Conservation (phyloP, 2,113 vertebrate species). For the Danionella cerebrum region DNA sequence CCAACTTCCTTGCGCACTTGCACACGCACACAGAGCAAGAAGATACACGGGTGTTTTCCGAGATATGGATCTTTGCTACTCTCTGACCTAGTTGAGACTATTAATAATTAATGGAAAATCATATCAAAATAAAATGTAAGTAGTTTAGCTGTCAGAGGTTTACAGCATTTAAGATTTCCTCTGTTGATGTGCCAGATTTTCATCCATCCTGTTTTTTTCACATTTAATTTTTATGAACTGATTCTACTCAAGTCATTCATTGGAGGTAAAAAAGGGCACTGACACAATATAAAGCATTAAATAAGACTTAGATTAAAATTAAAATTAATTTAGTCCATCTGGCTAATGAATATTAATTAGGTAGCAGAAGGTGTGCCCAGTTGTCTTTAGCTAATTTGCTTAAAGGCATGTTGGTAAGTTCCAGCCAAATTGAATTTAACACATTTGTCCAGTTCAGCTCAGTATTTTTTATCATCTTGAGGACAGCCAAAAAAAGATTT, state of each 20-base stretch:
- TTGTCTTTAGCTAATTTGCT: neutral
- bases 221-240: neutral
- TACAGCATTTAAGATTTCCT: neutral
- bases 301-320: neutral
- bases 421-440: too few relatives aligned
- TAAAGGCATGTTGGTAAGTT: too few relatives aligned
- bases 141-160: neutral
- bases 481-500: too few relatives aligned
- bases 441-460: too few relatives aligned
- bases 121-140: slow-evolving; percentile 1
- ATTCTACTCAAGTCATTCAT: neutral
- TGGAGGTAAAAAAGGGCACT: neutral
- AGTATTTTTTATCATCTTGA: too few relatives aligned
- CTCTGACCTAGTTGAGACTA: slow-evolving; percentile 14
- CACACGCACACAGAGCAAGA: neutral
- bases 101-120: slow-evolving; percentile 10
- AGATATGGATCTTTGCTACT: slow-evolving; percentile 6
- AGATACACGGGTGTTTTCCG: neutral
- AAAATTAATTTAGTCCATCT: neutral
- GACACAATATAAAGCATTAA: neutral
- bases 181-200: neutral
- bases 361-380: neutral
- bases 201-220: neutral
- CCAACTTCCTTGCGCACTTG: too few relatives aligned
- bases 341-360: neutral